A percentile compares a stretch with the other conserved stretches of the same genome.
Conservation (phyloP, 2,888 invertebrate genomes). For the Dasysyrphus albostriatus region DNA sequence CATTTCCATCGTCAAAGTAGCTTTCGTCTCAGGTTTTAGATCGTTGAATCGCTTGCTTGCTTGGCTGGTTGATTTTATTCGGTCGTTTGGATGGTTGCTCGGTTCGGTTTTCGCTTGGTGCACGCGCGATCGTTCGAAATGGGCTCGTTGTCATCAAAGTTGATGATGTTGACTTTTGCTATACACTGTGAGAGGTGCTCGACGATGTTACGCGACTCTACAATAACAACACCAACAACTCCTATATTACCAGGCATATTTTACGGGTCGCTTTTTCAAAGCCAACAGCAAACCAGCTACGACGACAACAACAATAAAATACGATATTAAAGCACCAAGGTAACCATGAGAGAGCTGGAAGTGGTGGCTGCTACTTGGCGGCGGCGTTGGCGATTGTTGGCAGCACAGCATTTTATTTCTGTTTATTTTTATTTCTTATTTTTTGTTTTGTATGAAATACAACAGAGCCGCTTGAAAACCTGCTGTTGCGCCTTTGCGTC, state of each 20-base stretch:
- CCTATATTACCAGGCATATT: conserved; percentile 55
- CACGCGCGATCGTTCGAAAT: conserved; percentile 56
- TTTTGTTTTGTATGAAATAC: conserved; percentile 40
- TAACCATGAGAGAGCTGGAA: conserved; percentile 60
- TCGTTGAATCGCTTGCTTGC: conserved; percentile 38
- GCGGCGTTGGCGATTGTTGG: conserved; percentile 53
- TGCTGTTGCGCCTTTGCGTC: conserved; percentile 61
- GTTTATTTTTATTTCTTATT: conserved; percentile 27
- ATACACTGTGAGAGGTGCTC: conserved; percentile 48
- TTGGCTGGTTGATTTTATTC: conserved; percentile 47
- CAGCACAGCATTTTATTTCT: conserved; percentile 36
- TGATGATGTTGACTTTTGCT: conserved; percentile 75
- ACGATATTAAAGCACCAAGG: conserved; percentile 70
- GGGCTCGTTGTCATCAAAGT: conserved; percentile 70
- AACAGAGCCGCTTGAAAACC: conserved; percentile 39
- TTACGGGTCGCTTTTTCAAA: conserved; percentile 70
- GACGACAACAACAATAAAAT: conserved; percentile 48
- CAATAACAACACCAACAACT: conserved; percentile 5
- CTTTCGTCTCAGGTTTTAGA: conserved; percentile 48
- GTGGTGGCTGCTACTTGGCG: conserved; percentile 47
- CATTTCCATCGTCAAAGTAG: conserved; percentile 21
- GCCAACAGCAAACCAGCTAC: conserved; percentile 56
- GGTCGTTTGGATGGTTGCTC: conserved; percentile 30
- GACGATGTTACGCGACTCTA: conserved; percentile 59
- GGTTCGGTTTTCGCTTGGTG: conserved; percentile 16